A percentile compares a stretch with the other conserved stretches of the same genome.
Evolutionary conservation across 2,888 invertebrate genomes (phyloP).

Genomic region (Calliopum simillimum): DNA sequence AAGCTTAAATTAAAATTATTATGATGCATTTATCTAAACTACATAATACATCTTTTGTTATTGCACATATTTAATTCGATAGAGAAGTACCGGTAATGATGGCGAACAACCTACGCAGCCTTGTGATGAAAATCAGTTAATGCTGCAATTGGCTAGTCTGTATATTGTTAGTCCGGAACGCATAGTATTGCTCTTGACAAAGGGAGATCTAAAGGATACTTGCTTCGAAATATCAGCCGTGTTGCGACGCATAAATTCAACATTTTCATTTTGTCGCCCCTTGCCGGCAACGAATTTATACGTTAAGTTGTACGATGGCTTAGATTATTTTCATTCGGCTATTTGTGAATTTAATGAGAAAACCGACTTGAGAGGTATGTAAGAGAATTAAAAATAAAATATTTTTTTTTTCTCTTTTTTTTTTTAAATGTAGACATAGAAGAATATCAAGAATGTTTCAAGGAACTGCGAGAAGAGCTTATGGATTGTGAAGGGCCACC

Average conservation of each 20-base stretch:
- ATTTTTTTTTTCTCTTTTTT: neutral
- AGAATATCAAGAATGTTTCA: conserved; percentile 64
- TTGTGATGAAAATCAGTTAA: conserved; percentile 67
- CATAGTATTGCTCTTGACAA: conserved; percentile 67
- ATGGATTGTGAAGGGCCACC: conserved; percentile 69
- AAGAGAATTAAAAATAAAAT: neutral
- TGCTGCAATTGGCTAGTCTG: conserved; percentile 69
- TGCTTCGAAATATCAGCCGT: conserved; percentile 55
- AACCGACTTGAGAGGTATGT: conserved; percentile 40
- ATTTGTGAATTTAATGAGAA: conserved; percentile 61
- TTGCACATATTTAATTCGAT: neutral
- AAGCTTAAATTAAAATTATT: too few species aligned
- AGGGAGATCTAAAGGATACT: conserved; percentile 60
- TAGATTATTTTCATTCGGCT: conserved; percentile 65
- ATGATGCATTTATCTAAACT: too few species aligned
- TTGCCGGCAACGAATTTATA: conserved; percentile 68
- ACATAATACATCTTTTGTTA: too few species aligned
- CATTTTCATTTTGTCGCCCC: conserved; percentile 64
- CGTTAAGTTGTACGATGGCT: conserved; percentile 66
- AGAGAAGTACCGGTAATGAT: conserved; percentile 1
- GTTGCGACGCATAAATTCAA: conserved; percentile 64
- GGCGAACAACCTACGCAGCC: conserved; percentile 24
- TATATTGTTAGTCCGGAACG: conserved; percentile 71
- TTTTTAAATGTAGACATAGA: conserved; percentile 54
- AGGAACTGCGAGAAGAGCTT: conserved; percentile 68